Evolutionary conservation across 2,113 vertebrate species (phyloP), one percentile per base, ranked within the genome.

Genomic region (Prunella fulvescens): DNA sequence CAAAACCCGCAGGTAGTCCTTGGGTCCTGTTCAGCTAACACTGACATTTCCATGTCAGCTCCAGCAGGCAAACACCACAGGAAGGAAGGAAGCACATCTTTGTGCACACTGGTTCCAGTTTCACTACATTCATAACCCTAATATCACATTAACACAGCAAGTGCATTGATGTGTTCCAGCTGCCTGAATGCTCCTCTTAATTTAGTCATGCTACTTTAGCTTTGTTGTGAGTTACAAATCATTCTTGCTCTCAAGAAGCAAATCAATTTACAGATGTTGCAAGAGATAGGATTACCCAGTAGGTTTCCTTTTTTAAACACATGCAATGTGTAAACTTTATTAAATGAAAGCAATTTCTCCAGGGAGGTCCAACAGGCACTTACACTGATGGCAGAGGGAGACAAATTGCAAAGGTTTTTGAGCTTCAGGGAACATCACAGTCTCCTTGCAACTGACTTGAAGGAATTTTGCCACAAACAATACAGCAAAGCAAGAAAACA

Each of bases 261-360:
- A 95, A 93, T 92, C 90, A 92, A 84, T 95, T 88, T 96, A 62
- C 47, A 85, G 88, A 95, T 93, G 77, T 76, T 95, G 82, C 69
- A 93, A 62, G 82, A 88, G 88, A 92, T 51, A 93, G 65, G 82
- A 73, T 86, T 61, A 81, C 66, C 22, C 65, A 92, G 79, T 48
- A 95, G 79, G 40, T 60, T 51, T 87, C n/a, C 25, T 79, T 84
- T 78, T 91, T 93, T 92, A 51, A 91, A 86, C 25, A 64, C n/a
- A 74, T 15, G 19, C 15, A 60, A 77, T 25, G 33, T 45, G 89
- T 69, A 87, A 89, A 81, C 28, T 83, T 90, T 48, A 86, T 88
- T 90, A 86, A 94, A 92, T 45, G 39, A 86, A 93, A 94, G 74
- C 74, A 60, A 86, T 88, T 96, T 94, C 92, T 88, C 89, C 56